phyloP scores from a whole-genome alignment of 2,888 invertebrate species.

The Lumbricus terrestris region DNA sequence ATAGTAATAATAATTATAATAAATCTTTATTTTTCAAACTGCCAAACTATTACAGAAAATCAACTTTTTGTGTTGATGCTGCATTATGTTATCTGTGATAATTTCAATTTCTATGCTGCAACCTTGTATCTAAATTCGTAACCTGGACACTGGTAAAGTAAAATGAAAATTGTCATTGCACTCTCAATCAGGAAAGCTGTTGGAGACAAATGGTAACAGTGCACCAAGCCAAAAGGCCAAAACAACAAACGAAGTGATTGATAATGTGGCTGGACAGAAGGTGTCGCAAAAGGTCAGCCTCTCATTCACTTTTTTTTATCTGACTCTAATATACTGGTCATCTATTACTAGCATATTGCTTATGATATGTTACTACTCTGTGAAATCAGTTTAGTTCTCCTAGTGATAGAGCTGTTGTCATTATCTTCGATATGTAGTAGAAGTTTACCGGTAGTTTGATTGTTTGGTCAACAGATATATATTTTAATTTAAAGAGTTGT shows the following conservation, averaged over 20 bases:
- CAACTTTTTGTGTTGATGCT: too few relatives aligned
- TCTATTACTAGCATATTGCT: background rate
- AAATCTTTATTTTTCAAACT: too few relatives aligned
- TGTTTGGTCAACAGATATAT: background rate
- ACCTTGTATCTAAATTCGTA: too few relatives aligned
- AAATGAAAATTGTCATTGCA: background rate
- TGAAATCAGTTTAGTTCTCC: background rate
- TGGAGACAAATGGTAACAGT: constrained; percentile 11
- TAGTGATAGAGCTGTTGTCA: background rate
- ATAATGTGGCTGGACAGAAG: background rate
- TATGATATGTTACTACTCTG: background rate
- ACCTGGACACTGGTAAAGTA: background rate
- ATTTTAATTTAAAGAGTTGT: background rate
- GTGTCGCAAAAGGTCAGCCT: background rate
- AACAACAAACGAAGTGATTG: background rate
- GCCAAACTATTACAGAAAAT: too few relatives aligned
- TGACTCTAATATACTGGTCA: background rate
- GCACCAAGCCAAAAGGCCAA: background rate
- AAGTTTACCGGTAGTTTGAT: background rate
- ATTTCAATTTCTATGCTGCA: too few relatives aligned
- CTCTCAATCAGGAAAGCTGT: background rate
- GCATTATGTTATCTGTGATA: too few relatives aligned
- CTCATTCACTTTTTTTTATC: background rate
- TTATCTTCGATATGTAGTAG: background rate
- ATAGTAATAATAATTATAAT: too few relatives aligned